A percentile compares a stretch with the other conserved stretches of the same genome.
These are phyloP conservation scores for Tupiocoris notatus DNA, from an alignment of 2,888 invertebrate species.

Conservation along the genomic window DNA sequence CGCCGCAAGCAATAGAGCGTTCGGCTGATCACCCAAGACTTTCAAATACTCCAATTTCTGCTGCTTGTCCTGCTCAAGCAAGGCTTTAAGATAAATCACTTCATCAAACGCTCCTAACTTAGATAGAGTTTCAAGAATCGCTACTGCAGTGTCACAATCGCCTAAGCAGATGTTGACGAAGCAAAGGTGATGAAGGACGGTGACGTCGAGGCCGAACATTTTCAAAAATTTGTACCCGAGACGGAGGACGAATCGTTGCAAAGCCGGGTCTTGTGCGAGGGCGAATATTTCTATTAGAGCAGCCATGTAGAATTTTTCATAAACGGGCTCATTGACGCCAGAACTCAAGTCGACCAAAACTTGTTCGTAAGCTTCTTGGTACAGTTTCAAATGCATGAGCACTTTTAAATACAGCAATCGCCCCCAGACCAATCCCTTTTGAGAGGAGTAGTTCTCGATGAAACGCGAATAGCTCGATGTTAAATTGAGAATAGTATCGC, in stretches of 20 bases:
- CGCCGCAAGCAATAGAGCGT: slow-evolving; percentile 18
- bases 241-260: slow-evolving; percentile 15
- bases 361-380: slow-evolving; percentile 31
- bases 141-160: slow-evolving; percentile 4
- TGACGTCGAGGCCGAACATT: slow-evolving; percentile 27
- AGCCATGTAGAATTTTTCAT: slow-evolving; percentile 22
- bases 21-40: background rate
- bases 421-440: slow-evolving; percentile 1
- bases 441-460: background rate
- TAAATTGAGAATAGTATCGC: slow-evolving; percentile 21
- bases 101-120: slow-evolving; percentile 25
- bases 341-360: slow-evolving; percentile 29
- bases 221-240: slow-evolving; percentile 28
- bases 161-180: slow-evolving; percentile 11
- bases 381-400: slow-evolving; percentile 23
- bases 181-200: slow-evolving; percentile 15
- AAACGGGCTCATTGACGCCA: background rate
- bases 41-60: slow-evolving; percentile 24
- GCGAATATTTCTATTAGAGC: slow-evolving; percentile 21
- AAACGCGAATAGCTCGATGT: slow-evolving; percentile 18
- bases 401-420: slow-evolving; percentile 24
- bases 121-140: slow-evolving; percentile 2
- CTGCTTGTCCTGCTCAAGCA: slow-evolving; percentile 7
- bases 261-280: slow-evolving; percentile 4
- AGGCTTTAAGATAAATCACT: slow-evolving; percentile 9